Conservation (phyloP, 2,113 vertebrate species). For the Proteles cristata region DNA sequence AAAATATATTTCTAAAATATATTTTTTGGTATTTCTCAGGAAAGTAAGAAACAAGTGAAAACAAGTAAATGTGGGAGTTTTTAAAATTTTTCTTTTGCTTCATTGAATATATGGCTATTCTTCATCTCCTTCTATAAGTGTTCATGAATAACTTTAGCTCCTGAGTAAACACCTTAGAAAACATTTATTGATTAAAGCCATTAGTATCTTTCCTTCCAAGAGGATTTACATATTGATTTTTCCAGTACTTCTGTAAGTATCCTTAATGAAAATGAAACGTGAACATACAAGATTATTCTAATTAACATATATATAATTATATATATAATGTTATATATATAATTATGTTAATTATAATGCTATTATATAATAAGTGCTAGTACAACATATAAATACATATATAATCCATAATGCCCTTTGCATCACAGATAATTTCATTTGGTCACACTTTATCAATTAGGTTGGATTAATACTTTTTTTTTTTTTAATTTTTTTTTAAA, state of each 20-base stretch:
- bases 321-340: not conserved
- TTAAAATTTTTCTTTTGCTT: not conserved
- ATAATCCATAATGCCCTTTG: slow-evolving; percentile 29
- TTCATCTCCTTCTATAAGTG: not conserved
- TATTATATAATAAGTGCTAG: not conserved
- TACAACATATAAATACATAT: not conserved
- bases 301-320: not conserved
- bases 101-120: not conserved
- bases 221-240: slow-evolving; percentile 23
- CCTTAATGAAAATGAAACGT: slow-evolving; percentile 28
- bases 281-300: slow-evolving; percentile 19
- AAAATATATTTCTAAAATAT: slow-evolving; percentile 47
- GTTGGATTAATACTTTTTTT: not conserved
- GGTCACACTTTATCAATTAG: not conserved
- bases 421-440: slow-evolving; percentile 34
- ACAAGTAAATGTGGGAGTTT: not conserved
- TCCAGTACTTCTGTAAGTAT: not conserved
- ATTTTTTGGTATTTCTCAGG: not conserved
- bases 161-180: not conserved
- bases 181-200: slow-evolving; percentile 26
- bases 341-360: too few relatives aligned
- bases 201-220: not conserved
- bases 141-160: not conserved
- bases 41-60: slow-evolving; percentile 16
- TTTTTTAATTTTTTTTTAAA: too few relatives aligned